Conservation (phyloP, 2,888 invertebrate genomes). For the Chironomus riparius region DNA sequence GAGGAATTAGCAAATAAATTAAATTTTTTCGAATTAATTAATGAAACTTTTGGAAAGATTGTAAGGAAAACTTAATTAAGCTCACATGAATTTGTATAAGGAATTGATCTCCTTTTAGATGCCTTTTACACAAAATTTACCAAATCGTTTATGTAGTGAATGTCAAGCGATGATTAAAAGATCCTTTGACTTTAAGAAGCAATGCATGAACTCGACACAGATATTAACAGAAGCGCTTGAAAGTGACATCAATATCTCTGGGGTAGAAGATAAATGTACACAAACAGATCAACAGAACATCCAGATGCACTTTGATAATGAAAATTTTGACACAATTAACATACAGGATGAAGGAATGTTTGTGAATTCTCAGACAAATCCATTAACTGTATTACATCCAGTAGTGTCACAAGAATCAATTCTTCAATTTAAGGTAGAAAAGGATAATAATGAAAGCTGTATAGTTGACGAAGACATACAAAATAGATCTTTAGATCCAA, state of each 20-base stretch:
- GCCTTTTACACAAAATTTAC: neutral
- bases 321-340: conserved; percentile 18
- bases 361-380: neutral
- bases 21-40: neutral
- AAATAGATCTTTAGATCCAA: neutral
- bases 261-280: neutral
- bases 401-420: neutral
- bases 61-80: neutral
- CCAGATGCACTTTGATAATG: conserved; percentile 31
- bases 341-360: neutral
- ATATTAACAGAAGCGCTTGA: neutral
- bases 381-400: neutral
- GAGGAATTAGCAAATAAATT: neutral
- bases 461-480: neutral
- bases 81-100: neutral
- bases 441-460: neutral
- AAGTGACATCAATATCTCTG: neutral
- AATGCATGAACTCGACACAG: neutral
- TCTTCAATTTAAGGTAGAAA: neutral
- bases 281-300: conserved; percentile 33
- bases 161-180: neutral
- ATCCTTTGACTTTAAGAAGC: neutral
- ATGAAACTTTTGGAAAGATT: conserved; percentile 14
- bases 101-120: neutral
- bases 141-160: neutral